Conservation (phyloP, 92 coral and sea anemone species). For the Actinernus sp. region DNA sequence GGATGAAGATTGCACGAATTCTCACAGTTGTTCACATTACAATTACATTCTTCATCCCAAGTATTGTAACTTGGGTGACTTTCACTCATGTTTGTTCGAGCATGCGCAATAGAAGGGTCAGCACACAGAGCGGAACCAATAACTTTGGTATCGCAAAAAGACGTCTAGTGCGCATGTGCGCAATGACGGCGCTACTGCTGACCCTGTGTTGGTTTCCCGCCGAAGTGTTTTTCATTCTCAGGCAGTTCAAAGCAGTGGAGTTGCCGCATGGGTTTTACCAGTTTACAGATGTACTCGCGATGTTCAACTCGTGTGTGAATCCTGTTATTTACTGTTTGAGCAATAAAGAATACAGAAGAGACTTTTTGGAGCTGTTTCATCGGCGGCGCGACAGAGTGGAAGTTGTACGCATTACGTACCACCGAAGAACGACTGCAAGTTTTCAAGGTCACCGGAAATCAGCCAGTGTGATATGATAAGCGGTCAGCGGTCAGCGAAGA, state of each 20-base stretch:
- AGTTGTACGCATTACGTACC: background rate
- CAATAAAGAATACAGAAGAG: constrained; percentile 68
- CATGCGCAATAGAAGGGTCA: constrained; percentile 49
- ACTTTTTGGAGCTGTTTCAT: constrained; percentile 55
- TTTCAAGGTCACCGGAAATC: constrained; percentile 23
- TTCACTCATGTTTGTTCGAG: constrained; percentile 70
- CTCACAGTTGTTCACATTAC: constrained; percentile 59
- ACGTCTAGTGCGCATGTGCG: constrained; percentile 79
- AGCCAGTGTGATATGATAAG: too few relatives aligned
- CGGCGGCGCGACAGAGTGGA: constrained; percentile 18
- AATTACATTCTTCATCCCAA: constrained; percentile 76
- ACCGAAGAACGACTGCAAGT: constrained; percentile 3
- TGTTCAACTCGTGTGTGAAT: constrained; percentile 83
- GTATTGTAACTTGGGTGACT: constrained; percentile 75
- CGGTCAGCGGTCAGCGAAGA: too few relatives aligned
- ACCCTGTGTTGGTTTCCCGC: constrained; percentile 93
- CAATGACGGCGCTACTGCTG: constrained; percentile 71
- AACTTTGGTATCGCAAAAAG: constrained; percentile 27
- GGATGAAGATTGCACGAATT: constrained; percentile 21
- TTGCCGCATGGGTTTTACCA: constrained; percentile 64
- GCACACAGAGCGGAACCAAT: constrained; percentile 18
- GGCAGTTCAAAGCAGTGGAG: constrained; percentile 24
- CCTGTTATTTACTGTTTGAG: constrained; percentile 77
- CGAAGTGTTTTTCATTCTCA: constrained; percentile 51
- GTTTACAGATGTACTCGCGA: constrained; percentile 67